Percentiles rank a stretch among this genome's conserved stretches.
These are phyloP conservation scores for Hydropotes inermis DNA, from an alignment of 2,113 vertebrate genomes.

Conservation along the genomic window DNA sequence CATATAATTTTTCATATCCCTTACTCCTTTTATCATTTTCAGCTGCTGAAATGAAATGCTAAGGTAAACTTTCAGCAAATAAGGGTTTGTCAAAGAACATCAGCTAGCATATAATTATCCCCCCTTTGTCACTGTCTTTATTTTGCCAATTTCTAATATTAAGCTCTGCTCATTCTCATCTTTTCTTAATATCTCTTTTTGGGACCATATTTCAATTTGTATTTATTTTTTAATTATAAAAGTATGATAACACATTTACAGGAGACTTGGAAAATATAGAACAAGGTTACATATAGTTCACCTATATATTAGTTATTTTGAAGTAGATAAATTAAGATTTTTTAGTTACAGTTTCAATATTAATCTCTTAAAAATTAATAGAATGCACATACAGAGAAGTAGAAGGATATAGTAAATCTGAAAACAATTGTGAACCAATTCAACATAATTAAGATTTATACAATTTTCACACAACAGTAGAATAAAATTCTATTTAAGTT, in stretches of 20 bases:
- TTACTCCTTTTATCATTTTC: constrained; percentile 43
- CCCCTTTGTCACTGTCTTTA: background rate
- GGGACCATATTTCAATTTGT: background rate
- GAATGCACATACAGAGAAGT: background rate
- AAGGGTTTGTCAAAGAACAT: background rate
- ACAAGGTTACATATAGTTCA: background rate
- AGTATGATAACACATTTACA: background rate
- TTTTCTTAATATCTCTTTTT: background rate
- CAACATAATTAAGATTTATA: background rate
- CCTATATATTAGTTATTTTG: background rate
- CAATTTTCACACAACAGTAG: background rate
- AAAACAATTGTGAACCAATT: background rate
- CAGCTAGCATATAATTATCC: background rate
- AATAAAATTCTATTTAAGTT: background rate
- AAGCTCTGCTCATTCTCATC: background rate
- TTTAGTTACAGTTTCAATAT: background rate
- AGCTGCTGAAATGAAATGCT: constrained; percentile 40
- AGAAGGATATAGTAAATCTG: background rate
- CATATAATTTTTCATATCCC: constrained; percentile 48
- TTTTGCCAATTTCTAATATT: background rate
- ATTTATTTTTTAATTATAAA: background rate
- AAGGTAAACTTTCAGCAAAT: constrained; percentile 41
- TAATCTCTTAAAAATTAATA: background rate
- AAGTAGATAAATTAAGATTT: background rate
- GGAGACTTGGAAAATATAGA: background rate